Conservation (phyloP, 2,888 invertebrate genomes). For the Azorinus chamasolen region DNA sequence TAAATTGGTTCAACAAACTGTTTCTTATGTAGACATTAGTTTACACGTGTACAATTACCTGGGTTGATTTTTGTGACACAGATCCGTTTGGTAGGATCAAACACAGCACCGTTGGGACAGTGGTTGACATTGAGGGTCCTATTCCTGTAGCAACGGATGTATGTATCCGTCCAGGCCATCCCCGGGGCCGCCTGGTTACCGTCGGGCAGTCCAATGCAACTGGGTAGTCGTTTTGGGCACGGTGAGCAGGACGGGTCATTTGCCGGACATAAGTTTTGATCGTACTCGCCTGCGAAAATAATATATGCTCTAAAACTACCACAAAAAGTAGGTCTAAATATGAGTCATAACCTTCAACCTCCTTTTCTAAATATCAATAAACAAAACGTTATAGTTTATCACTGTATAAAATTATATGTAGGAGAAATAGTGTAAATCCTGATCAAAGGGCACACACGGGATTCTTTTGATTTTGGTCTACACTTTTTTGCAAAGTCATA, state of each 20-base stretch:
- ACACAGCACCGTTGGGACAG: conserved; percentile 59
- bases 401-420: too few relatives aligned
- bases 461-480: too few relatives aligned
- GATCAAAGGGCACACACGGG: too few relatives aligned
- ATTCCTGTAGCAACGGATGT: conserved; percentile 63
- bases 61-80: conserved; percentile 61
- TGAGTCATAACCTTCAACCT: too few relatives aligned
- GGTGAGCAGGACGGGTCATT: conserved; percentile 45
- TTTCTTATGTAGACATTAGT: too few relatives aligned
- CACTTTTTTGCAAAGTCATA: too few relatives aligned
- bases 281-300: conserved; percentile 53
- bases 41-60: conserved; percentile 41
- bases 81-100: conserved; percentile 52
- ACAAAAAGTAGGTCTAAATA: too few relatives aligned
- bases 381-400: too few relatives aligned
- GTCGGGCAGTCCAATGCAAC: conserved; percentile 57
- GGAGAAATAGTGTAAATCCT: too few relatives aligned
- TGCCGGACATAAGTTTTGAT: conserved; percentile 53
- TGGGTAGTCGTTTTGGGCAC: conserved; percentile 59
- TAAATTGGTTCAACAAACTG: too few relatives aligned
- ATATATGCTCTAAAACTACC: too few relatives aligned
- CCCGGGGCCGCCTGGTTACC: conserved; percentile 54
- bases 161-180: conserved; percentile 52
- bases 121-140: conserved; percentile 58
- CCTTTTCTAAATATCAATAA: too few relatives aligned